Conservation (phyloP, 2,888 invertebrate genomes). For the Timema cristinae region DNA sequence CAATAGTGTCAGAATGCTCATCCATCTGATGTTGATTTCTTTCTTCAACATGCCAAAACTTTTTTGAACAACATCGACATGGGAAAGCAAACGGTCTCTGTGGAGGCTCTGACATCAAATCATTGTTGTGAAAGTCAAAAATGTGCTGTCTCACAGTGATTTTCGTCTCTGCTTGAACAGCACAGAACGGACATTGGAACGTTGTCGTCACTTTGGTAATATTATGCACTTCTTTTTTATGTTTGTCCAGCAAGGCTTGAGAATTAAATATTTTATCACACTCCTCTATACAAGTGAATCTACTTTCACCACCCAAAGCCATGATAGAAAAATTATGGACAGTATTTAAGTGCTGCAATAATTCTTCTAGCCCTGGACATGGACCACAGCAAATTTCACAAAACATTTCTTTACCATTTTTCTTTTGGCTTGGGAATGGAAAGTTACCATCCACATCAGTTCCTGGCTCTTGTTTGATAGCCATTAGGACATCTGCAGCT, state of each 20-base stretch:
- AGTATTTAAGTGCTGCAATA: conserved; percentile 27
- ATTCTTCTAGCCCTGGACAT: conserved; percentile 44
- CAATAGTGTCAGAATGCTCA: conserved; percentile 26
- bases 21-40: conserved; percentile 44
- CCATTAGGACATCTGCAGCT: no score
- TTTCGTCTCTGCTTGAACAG: conserved; percentile 40
- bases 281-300: conserved; percentile 15
- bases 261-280: conserved; percentile 24
- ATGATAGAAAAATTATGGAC: conserved; percentile 27
- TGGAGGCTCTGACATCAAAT: conserved; percentile 41
- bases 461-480: conserved; percentile 14
- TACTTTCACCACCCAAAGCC: conserved; percentile 16
- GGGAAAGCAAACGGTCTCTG: conserved; percentile 51
- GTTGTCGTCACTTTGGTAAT: conserved; percentile 9
- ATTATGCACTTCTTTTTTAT: conserved; percentile 17
- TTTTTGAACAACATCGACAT: conserved; percentile 49
- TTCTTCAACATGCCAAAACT: conserved; percentile 53
- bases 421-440: not conserved
- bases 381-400: conserved; percentile 54
- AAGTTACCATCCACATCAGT: not conserved
- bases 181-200: conserved; percentile 31
- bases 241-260: conserved; percentile 16
- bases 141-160: conserved; percentile 43
- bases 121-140: conserved; percentile 24
- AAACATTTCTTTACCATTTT: conserved; percentile 30